A percentile compares a stretch with the other conserved stretches of the same genome.
phyloP scores from a whole-genome alignment of 2,113 vertebrate genomes.

The Lamprologus ornatipinnis region DNA sequence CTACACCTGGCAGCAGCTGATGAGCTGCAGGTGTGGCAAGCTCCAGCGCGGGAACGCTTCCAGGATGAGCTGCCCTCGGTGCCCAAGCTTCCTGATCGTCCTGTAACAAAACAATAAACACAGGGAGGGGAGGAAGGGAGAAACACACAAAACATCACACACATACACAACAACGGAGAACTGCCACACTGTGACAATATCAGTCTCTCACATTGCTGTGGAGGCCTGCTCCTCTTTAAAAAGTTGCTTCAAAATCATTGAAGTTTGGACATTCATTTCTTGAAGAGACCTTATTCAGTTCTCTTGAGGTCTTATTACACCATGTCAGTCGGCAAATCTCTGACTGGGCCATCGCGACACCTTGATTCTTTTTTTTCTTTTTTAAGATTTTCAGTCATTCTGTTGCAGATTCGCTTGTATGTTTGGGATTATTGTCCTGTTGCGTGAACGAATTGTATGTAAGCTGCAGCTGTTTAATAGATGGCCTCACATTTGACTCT shows the following conservation, averaged over 20 bases:
- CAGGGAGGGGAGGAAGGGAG: background rate
- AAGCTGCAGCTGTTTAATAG: background rate
- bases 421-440: background rate
- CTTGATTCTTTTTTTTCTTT: background rate
- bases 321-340: background rate
- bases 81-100: background rate
- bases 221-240: background rate
- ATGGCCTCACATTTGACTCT: background rate
- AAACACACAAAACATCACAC: background rate
- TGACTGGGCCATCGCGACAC: background rate
- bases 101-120: background rate
- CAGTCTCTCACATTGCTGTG: background rate
- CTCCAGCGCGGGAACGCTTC: background rate
- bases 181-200: background rate
- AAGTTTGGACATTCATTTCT: background rate
- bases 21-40: background rate
- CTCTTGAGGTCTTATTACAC: background rate
- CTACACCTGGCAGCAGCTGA: background rate
- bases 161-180: background rate
- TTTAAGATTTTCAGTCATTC: background rate
- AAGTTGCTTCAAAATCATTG: background rate
- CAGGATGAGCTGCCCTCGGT: background rate
- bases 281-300: background rate
- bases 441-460: rapidly evolving
- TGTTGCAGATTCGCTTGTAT: background rate